Conservation (phyloP, 2,888 invertebrate species). For the Teleiodes luculella region DNA sequence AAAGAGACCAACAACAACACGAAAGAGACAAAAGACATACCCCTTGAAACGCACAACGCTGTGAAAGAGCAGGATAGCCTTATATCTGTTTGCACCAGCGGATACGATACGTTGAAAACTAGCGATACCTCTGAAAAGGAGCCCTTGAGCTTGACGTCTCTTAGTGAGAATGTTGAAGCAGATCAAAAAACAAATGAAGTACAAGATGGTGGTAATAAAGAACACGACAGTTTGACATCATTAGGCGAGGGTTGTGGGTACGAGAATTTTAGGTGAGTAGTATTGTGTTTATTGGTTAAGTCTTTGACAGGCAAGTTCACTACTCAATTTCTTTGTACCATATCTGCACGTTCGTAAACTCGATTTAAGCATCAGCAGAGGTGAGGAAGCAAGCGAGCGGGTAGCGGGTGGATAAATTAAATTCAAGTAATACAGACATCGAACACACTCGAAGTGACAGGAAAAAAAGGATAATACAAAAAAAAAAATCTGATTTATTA, state of each 20-base stretch:
- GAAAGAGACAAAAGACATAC: constrained; percentile 55
- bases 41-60: constrained; percentile 22
- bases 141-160: constrained; percentile 55
- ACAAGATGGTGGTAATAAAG: constrained; percentile 38
- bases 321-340: too few species aligned
- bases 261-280: constrained; percentile 77
- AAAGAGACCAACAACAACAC: constrained; percentile 60
- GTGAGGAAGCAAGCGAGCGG: too few species aligned
- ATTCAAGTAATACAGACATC: too few species aligned
- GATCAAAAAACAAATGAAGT: constrained; percentile 23
- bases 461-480: too few species aligned
- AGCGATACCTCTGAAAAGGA: constrained; percentile 56
- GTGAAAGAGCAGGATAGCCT: constrained; percentile 66
- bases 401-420: too few species aligned
- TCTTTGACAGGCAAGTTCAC: too few species aligned
- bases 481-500: too few species aligned
- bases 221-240: constrained; percentile 69
- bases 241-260: constrained; percentile 85
- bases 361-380: too few species aligned
- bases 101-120: constrained; percentile 60
- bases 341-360: too few species aligned
- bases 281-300: too few species aligned
- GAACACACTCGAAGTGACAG: too few species aligned
- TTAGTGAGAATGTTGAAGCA: constrained; percentile 42
- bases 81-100: constrained; percentile 63